These are phyloP conservation scores for Lagocephalus sceleratus DNA, from an alignment of 2,797 vertebrate genomes.

Conservation along the genomic window DNA sequence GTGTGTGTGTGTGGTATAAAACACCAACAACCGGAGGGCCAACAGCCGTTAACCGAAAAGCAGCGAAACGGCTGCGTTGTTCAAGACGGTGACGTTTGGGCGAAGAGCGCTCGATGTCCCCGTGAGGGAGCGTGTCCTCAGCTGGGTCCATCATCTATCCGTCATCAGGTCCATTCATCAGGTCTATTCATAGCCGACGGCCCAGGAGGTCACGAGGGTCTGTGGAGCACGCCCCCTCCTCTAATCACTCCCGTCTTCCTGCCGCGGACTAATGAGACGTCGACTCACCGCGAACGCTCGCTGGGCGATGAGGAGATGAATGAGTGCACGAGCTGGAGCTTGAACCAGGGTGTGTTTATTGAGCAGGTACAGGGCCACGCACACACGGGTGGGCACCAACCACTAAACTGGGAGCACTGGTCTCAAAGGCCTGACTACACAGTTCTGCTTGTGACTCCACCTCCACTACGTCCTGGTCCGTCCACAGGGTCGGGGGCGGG, in stretches of 20 bases:
- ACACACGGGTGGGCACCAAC: conserved; percentile 54
- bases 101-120: background rate
- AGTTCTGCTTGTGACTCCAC: conserved; percentile 11
- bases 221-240: conserved; percentile 17
- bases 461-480: no score
- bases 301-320: conserved; percentile 10
- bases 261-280: conserved; percentile 30
- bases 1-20: no score
- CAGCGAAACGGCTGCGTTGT: no score
- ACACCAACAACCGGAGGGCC: background rate
- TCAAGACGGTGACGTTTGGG: no score
- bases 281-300: conserved; percentile 31
- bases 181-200: conserved; percentile 56
- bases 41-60: no score
- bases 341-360: conserved; percentile 69
- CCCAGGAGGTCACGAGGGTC: conserved; percentile 42
- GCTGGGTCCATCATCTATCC: conserved; percentile 50
- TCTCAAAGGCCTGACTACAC: conserved; percentile 11
- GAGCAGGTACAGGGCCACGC: conserved; percentile 41
- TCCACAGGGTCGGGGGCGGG: conserved; percentile 16
- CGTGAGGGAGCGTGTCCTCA: conserved; percentile 18
- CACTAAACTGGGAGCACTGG: conserved; percentile 14
- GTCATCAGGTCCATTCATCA: conserved; percentile 57
- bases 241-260: conserved; percentile 40
- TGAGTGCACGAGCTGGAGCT: conserved; percentile 25